Percentiles rank a stretch among this genome's conserved stretches.
Conservation (phyloP, 1,140 invertebrate species). For the Colletes latitarsis region DNA sequence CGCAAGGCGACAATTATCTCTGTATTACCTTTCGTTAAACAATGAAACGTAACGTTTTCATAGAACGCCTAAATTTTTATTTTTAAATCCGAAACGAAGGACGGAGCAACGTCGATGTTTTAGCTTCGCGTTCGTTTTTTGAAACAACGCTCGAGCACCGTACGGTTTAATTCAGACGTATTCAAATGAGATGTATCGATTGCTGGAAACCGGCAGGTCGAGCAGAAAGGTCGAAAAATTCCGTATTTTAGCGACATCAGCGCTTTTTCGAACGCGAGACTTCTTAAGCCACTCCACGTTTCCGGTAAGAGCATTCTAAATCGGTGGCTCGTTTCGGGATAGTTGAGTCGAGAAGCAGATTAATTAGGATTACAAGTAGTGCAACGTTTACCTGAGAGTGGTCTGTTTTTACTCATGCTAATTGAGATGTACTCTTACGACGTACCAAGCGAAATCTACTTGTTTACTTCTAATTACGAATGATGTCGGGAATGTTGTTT, state of each 20-base stretch:
- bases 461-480: background rate
- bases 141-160: background rate
- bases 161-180: background rate
- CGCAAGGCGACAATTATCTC: too few species aligned
- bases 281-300: conserved; percentile 29
- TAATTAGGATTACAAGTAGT: conserved; percentile 24
- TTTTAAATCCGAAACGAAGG: background rate
- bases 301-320: background rate
- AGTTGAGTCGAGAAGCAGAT: background rate
- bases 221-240: background rate
- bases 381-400: background rate
- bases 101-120: background rate
- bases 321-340: background rate
- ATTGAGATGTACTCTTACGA: background rate
- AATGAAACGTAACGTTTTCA: too few species aligned
- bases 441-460: too few species aligned
- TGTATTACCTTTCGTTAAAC: too few species aligned
- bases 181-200: conserved; percentile 19
- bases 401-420: background rate
- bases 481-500: too few species aligned
- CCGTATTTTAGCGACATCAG: conserved; percentile 29
- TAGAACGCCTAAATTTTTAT: too few species aligned
- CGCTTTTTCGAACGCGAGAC: conserved; percentile 34
- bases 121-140: too few species aligned
- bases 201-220: background rate